Percentiles rank a stretch among this genome's conserved stretches.
Conservation (phyloP, 2,113 vertebrate genomes). For the Verasper variegatus region DNA sequence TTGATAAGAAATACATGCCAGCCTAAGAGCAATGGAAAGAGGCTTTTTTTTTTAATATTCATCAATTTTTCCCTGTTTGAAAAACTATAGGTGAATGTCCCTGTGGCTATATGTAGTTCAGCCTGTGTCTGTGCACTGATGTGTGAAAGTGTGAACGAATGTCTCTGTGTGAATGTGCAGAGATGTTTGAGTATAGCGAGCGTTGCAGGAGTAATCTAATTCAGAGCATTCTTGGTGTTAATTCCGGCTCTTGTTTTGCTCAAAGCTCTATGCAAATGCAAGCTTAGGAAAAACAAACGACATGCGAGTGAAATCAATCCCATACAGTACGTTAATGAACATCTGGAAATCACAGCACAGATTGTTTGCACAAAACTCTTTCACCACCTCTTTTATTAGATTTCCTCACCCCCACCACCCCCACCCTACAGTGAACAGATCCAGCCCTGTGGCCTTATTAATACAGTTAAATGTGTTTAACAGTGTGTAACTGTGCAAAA, state of each 20-base stretch:
- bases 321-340: constrained; percentile 38
- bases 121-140: not conserved
- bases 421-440: constrained; percentile 10
- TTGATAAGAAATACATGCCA: not conserved
- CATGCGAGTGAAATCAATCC: constrained; percentile 35
- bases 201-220: not conserved
- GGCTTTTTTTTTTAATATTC: constrained; percentile 17
- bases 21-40: not conserved
- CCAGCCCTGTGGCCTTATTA: constrained; percentile 32
- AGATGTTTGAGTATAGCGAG: not conserved
- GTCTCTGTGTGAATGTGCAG: not conserved
- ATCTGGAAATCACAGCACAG: constrained; percentile 24
- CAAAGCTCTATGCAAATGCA: constrained; percentile 50
- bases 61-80: constrained; percentile 28
- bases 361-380: constrained; percentile 26
- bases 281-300: constrained; percentile 55
- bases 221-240: constrained; percentile 23
- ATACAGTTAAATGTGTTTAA: constrained; percentile 30
- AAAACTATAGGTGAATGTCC: constrained; percentile 12
- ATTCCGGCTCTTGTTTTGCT: constrained; percentile 28
- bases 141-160: constrained; percentile 22
- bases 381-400: not conserved
- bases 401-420: too few species aligned
- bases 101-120: not conserved
- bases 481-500: constrained; percentile 8